Percentiles rank a stretch among this genome's conserved stretches.
phyloP scores from a whole-genome alignment of 2,113 vertebrate genomes.

The Microcebus ravelobensis region DNA sequence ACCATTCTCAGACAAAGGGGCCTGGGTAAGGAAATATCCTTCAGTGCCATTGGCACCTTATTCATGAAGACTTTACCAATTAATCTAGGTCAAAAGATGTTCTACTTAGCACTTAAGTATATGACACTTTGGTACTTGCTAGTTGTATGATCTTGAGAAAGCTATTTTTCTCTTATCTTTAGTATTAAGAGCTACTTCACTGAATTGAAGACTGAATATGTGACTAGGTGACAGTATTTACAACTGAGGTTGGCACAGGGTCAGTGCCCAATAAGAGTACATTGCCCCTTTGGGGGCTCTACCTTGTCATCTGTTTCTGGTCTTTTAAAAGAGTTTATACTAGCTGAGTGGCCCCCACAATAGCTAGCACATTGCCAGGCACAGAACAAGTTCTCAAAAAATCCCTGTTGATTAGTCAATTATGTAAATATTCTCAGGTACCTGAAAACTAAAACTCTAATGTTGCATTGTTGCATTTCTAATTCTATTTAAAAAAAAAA shows the following conservation, averaged over 20 bases:
- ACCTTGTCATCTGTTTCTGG: background rate
- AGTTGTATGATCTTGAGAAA: constrained; percentile 17
- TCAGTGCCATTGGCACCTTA: background rate
- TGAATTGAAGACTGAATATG: background rate
- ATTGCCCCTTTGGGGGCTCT: background rate
- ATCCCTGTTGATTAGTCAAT: constrained; percentile 4
- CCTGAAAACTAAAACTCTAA: constrained; percentile 23
- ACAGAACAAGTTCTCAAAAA: constrained; percentile 18
- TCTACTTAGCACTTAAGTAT: background rate
- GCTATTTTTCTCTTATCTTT: background rate
- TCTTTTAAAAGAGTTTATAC: background rate
- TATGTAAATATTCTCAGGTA: background rate
- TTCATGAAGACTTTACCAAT: background rate
- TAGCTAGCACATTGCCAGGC: background rate
- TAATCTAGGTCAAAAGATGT: background rate
- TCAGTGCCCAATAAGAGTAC: background rate
- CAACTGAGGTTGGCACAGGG: background rate
- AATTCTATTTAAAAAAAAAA: background rate
- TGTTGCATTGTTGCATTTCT: background rate
- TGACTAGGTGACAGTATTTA: constrained; percentile 15
- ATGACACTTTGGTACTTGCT: background rate
- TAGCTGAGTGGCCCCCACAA: background rate
- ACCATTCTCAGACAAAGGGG: background rate
- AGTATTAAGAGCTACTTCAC: background rate
- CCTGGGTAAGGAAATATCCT: background rate